These are phyloP conservation scores for Calameuta pallipes DNA, from an alignment of 2,888 invertebrate genomes.

Conservation along the genomic window DNA sequence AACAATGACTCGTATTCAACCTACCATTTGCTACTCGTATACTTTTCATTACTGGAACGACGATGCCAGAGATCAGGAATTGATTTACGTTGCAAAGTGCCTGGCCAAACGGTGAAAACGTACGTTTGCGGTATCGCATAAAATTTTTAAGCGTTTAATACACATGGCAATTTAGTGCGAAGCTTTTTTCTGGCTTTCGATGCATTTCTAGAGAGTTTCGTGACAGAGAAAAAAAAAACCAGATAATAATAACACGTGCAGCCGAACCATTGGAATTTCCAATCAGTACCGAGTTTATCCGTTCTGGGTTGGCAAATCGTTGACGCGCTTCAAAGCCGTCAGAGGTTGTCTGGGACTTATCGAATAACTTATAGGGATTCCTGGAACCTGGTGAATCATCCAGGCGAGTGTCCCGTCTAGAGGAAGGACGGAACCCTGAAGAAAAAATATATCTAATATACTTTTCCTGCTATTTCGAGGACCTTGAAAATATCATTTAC, in stretches of 20 bases:
- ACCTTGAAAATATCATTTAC: background rate
- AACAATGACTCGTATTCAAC: slow-evolving; percentile 22
- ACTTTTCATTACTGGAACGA: background rate
- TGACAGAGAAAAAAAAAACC: background rate
- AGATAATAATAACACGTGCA: background rate
- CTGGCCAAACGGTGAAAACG: background rate
- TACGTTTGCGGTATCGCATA: no score
- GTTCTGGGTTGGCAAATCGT: background rate
- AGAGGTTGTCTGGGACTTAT: slow-evolving; percentile 25
- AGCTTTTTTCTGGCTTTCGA: background rate
- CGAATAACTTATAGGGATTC: slow-evolving; percentile 19
- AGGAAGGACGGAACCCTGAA: background rate
- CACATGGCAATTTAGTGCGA: background rate
- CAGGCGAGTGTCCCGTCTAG: slow-evolving; percentile 2
- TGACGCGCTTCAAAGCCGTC: background rate
- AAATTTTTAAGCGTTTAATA: background rate
- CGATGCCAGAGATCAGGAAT: background rate
- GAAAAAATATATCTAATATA: background rate
- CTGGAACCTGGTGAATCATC: slow-evolving; percentile 23
- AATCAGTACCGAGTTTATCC: background rate
- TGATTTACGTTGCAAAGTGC: background rate
- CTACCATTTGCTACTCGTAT: background rate
- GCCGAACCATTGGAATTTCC: background rate
- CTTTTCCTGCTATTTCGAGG: background rate
- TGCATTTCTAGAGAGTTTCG: background rate